Base-by-base conservation (phyloP, 2,113 vertebrate genomes). In the Datnioides undecimradiatus region DNA sequence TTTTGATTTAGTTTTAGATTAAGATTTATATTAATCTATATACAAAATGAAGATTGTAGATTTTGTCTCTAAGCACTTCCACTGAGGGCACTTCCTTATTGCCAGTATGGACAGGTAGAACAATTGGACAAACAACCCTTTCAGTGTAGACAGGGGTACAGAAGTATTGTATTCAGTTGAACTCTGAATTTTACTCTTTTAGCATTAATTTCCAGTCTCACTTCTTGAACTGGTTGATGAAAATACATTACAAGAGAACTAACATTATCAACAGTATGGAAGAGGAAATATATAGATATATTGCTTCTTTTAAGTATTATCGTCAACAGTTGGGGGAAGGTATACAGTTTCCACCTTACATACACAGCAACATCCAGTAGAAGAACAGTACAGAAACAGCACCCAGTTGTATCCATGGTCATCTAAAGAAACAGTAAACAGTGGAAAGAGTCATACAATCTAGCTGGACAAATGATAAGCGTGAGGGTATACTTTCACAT, bases 291-390 rank as follows among this genome's bases (percentile, higher is more conserved):
- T n/a, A n/a, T n/a, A n/a, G n/a, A n/a, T n/a, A n/a, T n/a, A n/a
- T n/a, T n/a, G n/a, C n/a, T n/a, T n/a, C n/a, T n/a, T n/a, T n/a
- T n/a, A n/a, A n/a, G n/a, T n/a, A n/a, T n/a, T n/a, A n/a, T n/a
- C n/a, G n/a, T n/a, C n/a, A n/a, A n/a, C n/a, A n/a, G n/a, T n/a
- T n/a, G n/a, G n/a, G n/a, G n/a, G n/a, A n/a, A n/a, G n/a, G n/a
- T n/a, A 23, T 8, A 25, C 2, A 27, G 23, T 54, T 54, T 54
- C 25, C 13, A 16, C 8, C 13, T 31, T 19, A 16, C 7, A 3
- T 52, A 27, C 23, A 14, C 49, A n/a, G n/a, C n/a, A n/a, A n/a
- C n/a, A 13, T 52, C 51, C 40, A 63, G 62, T 41, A 64, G 60
- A 41, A 64, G 0, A 5, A 27, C 23, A 17, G n/a, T n/a, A n/a